A percentile compares a stretch with the other conserved stretches of the same genome.
Evolutionary conservation across 2,888 invertebrate species (phyloP).

Genomic region (Epistrophe eligans): DNA sequence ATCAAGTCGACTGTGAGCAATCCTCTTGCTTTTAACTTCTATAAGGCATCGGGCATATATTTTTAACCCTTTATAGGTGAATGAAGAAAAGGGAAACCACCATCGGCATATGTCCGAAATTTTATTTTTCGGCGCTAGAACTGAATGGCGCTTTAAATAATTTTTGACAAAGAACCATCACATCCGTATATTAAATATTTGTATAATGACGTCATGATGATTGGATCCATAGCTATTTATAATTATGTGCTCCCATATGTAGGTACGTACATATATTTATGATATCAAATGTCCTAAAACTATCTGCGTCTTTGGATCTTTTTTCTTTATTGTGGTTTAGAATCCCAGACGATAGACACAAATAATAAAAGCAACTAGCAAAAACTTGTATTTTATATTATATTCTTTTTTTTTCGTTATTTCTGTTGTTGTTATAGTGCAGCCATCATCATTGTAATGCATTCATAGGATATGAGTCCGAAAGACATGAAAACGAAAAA

Average conservation of each 20-base stretch:
- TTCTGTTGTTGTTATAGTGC: conserved; percentile 5
- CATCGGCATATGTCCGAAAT: conserved; percentile 66
- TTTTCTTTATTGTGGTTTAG: conserved; percentile 7
- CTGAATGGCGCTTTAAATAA: conserved; percentile 26
- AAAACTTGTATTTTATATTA: conserved; percentile 45
- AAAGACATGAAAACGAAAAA: conserved; percentile 22
- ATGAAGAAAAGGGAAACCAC: background rate
- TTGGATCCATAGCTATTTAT: background rate
- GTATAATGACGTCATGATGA: conserved; percentile 6
- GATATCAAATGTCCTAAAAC: conserved; percentile 32
- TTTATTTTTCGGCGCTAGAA: background rate
- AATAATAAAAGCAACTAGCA: conserved; percentile 26
- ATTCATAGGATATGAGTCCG: conserved; percentile 61
- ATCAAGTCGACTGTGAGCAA: conserved; percentile 54
- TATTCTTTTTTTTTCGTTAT: background rate
- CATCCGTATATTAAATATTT: background rate
- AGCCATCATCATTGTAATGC: conserved; percentile 52
- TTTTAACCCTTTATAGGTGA: conserved; percentile 36
- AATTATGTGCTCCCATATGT: background rate
- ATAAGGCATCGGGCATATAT: conserved; percentile 16
- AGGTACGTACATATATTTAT: background rate
- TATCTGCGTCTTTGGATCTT: conserved; percentile 29
- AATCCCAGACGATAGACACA: conserved; percentile 34
- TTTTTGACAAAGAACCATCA: background rate
- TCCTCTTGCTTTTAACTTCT: conserved; percentile 14